Evolutionary conservation across 2,797 vertebrate species (phyloP), one percentile per base, ranked within the genome.

Genomic region (Phoxinus dragarum): DNA sequence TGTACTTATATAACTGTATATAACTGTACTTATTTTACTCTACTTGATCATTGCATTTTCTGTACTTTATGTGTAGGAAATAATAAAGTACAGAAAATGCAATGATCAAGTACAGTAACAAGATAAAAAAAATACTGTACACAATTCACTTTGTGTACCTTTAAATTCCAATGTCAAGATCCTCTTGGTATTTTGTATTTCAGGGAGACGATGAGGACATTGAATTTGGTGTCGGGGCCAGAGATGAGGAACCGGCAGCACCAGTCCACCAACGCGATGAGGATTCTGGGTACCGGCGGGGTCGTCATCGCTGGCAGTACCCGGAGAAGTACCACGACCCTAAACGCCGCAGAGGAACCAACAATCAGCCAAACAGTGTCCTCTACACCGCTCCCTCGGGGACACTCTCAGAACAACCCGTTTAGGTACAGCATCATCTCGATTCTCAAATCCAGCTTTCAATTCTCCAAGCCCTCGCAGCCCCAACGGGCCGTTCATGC

Each of bases 291-390:
- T 83, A 89, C 71, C 81, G 82, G 21, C 95, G 96, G 0, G 96
- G 96, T 6, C 95, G 96, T 0, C 88, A 96, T 23, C 95, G 95
- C 0, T 97, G 96, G 96, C 96, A 97, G 94, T 95, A 94, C 85
- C 96, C 96, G 17, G 96, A 97, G 34, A 96, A 96, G 88, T 96
- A 96, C 81, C 95, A 96, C 82, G 96, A 96, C 67, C 89, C 95
- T 0, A 96, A 96, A 67, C 96, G 96, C 86, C 95, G 96, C 4
- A 95, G 96, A 1, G 93, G 95, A 0, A 56, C 79, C 86, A 61
- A 49, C 69, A 66, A 72, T 68, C 86, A 87, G 49, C 52, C 77
- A 11, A 81, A 80, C 54, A 84, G 11, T 6, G 68, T 54, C 21
- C 27, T 71, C 8, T 66, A 69, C 47, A 44, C 21, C 34, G 19